Conservation (phyloP, 2,888 invertebrate genomes). For the Crepidodera aurea region DNA sequence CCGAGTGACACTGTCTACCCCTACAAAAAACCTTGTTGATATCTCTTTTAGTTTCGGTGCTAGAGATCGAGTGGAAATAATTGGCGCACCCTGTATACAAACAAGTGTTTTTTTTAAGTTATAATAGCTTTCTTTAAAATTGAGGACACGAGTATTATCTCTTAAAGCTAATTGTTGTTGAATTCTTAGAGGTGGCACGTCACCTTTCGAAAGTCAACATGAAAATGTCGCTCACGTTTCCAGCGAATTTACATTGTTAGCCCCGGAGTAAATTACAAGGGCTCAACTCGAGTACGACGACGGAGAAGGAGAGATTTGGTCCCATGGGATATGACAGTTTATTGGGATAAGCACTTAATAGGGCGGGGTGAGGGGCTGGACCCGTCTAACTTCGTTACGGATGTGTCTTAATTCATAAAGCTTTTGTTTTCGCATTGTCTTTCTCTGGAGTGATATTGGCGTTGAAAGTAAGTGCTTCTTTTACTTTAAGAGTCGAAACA, state of each 20-base stretch:
- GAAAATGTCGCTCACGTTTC: conserved; percentile 56
- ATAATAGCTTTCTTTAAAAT: too few relatives aligned
- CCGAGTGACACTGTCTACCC: too few relatives aligned
- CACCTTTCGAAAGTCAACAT: conserved; percentile 23
- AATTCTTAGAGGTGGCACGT: background rate
- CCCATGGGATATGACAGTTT: conserved; percentile 60
- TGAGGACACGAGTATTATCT: too few relatives aligned
- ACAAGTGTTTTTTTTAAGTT: too few relatives aligned
- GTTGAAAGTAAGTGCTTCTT: conserved; percentile 55
- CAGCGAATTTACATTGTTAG: conserved; percentile 57
- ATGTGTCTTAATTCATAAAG: conserved; percentile 59
- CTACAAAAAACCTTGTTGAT: too few relatives aligned
- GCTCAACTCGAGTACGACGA: conserved; percentile 47
- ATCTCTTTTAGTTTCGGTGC: too few relatives aligned
- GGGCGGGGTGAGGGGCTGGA: conserved; percentile 44
- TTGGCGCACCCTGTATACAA: too few relatives aligned
- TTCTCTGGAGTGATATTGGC: conserved; percentile 52
- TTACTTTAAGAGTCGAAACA: conserved; percentile 44
- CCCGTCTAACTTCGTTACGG: conserved; percentile 57
- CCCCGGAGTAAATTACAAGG: conserved; percentile 57
- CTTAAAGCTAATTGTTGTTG: too few relatives aligned
- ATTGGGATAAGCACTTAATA: conserved; percentile 61
- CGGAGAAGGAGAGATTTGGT: conserved; percentile 50
- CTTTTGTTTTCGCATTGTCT: conserved; percentile 57
- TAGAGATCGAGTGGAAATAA: too few relatives aligned